Evolutionary conservation across 2,113 vertebrate genomes (phyloP), one percentile per base, ranked within the genome.

Genomic region (Podarcis raffonei): DNA sequence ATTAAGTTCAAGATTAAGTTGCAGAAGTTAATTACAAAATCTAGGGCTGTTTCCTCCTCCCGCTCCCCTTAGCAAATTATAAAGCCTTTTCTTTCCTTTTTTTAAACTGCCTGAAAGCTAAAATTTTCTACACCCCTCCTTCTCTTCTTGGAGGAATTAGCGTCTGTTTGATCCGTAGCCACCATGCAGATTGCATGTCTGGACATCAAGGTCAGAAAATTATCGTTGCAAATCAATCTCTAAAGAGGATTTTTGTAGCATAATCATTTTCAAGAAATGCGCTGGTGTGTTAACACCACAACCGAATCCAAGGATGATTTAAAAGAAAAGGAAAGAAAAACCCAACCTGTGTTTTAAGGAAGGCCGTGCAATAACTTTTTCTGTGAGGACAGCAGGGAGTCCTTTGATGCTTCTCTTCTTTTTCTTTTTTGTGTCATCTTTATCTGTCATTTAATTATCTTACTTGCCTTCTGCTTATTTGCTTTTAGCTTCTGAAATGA

Each of bases 191-290:
- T 83, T 90, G 92, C 94, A 90, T 53, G 88, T 86, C 88, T 94
- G 93, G 92, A 91, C 90, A 93, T 93, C 91, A 94, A 92, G 92
- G 91, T 90, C 92, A 91, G 94, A 81, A 94, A 93, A 94, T 93
- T 87, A 92, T 87, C 88, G 22, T 53, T 92, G 87, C 81, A 8
- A 80, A 93, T 88, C 85, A 75, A 81, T 91, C 83, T 9, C 59
- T 89, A 91, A 94, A 88, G 80, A 32, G 88, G 86, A 74, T 92
- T 68, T 27, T 27, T 85, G 59, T 69, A 81, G 86, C 42, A 23
- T 39, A 85, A 81, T 69, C 77, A 53, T 39, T 75, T 76, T 68
- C 27, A 85, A 42, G 57, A 57, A 88, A 59, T 39, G 71, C 35
- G 82, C 78, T 11, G 23, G 32, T 80, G 25, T 77, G 72, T 76